Evolutionary conservation across 1,140 invertebrate species (phyloP).

Genomic region (Temnothorax longispinosus): DNA sequence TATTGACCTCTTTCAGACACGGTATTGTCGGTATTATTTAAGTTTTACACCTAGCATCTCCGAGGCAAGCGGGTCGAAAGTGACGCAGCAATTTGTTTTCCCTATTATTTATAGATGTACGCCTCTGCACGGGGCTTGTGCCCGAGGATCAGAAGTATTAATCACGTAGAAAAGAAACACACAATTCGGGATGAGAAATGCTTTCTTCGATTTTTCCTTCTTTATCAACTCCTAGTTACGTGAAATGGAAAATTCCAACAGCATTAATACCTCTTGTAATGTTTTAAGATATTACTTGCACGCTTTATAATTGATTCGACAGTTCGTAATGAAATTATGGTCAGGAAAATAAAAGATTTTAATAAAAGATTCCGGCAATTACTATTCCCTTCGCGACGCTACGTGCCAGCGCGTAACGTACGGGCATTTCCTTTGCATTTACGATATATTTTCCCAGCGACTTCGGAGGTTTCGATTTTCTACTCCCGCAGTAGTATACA

Average conservation of each 20-base stretch:
- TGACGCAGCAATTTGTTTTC: conserved; percentile 7
- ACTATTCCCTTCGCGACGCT: not conserved
- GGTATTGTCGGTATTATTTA: not conserved
- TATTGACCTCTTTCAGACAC: conserved; percentile 54
- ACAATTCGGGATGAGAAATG: not conserved
- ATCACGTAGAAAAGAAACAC: not conserved
- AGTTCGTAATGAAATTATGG: not conserved
- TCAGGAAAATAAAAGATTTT: not conserved
- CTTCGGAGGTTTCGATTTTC: conserved; percentile 33
- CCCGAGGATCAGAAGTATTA: conserved; percentile 14
- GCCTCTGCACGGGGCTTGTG: no score
- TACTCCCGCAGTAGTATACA: not conserved
- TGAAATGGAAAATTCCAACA: not conserved
- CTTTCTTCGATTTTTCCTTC: not conserved
- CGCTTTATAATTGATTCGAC: not conserved
- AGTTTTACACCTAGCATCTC: conserved; percentile 22
- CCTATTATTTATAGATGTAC: conserved; percentile 13
- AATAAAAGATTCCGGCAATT: not conserved
- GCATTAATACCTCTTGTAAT: not conserved
- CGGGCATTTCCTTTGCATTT: conserved; percentile 8
- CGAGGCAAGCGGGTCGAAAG: conserved; percentile 10
- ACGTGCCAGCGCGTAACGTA: not conserved
- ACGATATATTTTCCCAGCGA: conserved; percentile 13
- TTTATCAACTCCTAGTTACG: not conserved
- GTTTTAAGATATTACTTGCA: not conserved